phyloP scores from a whole-genome alignment of 2,113 vertebrate species.

The Zosterops hypoxanthus region DNA sequence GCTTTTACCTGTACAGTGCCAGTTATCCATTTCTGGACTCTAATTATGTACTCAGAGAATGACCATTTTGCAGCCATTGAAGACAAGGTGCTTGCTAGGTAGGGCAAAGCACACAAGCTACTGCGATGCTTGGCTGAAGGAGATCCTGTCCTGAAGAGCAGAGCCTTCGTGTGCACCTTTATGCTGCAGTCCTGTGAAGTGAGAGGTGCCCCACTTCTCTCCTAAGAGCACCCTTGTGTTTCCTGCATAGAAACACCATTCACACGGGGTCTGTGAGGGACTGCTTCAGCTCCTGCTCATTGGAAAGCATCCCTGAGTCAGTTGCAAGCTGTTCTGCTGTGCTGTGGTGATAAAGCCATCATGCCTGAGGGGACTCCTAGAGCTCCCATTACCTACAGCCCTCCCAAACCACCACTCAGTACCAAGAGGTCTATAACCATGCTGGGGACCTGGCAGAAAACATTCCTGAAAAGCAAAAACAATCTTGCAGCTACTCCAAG shows the following conservation, averaged over 20 bases:
- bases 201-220: neutral
- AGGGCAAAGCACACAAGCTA: neutral
- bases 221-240: neutral
- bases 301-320: neutral
- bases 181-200: neutral
- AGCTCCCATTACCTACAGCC: neutral
- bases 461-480: neutral
- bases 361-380: rapidly evolving
- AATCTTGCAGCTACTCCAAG: neutral
- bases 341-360: neutral
- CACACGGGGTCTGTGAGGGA: rapidly evolving
- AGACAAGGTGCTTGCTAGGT: neutral
- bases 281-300: neutral
- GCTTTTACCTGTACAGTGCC: neutral
- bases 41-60: neutral
- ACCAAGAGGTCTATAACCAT: rapidly evolving
- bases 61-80: neutral
- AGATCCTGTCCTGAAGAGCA: neutral
- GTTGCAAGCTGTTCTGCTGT: neutral
- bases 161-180: rapidly evolving
- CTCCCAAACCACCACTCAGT: neutral
- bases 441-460: neutral
- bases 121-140: neutral
- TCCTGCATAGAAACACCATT: neutral
- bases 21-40: neutral